Evolutionary conservation across 2,113 vertebrate species (phyloP), one percentile per base, ranked within the genome.

Genomic region (Nerophis ophidion): DNA sequence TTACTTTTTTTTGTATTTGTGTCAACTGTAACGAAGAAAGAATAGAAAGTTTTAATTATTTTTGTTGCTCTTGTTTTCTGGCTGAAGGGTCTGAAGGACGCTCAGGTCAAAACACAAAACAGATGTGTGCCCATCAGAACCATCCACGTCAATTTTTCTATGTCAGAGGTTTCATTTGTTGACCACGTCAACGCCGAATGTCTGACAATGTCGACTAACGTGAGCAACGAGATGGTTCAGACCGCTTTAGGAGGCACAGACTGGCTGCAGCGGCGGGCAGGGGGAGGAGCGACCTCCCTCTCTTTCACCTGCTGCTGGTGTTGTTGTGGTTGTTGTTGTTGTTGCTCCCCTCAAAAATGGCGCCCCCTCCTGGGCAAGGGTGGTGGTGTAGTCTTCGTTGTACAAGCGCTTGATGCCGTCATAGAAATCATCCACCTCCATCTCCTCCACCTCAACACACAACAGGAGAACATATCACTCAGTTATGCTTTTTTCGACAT

Each of bases 381-480:
- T 1, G 15, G 54, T 4, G 58, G 14, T 36, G 63, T 60, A 70
- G 57, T 98, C 95, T 80, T 98, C 96, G 0, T 97, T 98, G 90
- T 98, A 98, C 46, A 98, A 93, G 36, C 95, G 93, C 65, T 97
- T 97, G 89, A 98, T 98, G 13, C 92, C 93, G 0, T 97, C 96
- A 0, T 92, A 98, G 91, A 98, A 97, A 77, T 98, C 95, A 0
- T 98, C 95, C 80, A 97, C 93, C 81, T 97, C 95, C 95, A 97
- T 97, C 87, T 94, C 91, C 74, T 97, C 95, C 86, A 98, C 95
- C 85, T 87, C 52, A 12, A 65, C 15, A 26, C 6, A 44, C 8
- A 26, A 26, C 26, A 26, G 50, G 2, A 51, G 7, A 12, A 60
- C 8, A 34, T 4, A 4, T 1, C 16, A 53, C 26, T 26, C 26